Base-by-base conservation (phyloP, 2,113 vertebrate species). In the Psilopogon haemacephalus region DNA sequence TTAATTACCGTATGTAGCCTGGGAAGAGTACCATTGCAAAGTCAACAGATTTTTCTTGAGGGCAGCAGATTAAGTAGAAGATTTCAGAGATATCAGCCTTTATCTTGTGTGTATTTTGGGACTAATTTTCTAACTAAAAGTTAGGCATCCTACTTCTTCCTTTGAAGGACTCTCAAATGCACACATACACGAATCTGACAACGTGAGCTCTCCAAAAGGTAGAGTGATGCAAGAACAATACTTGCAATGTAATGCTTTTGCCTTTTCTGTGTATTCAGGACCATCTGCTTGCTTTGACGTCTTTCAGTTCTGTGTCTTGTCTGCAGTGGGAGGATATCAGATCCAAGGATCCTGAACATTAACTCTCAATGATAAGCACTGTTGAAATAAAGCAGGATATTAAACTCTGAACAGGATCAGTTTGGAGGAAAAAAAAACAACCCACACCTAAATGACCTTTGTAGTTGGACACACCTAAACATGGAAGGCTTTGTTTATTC, bases 91-190 rank as follows among this genome's bases (percentile, higher is more conserved):
- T 88, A 82, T 87, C 94, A 40, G 70, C 26, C 18, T 33, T 23
- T 7, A 27, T 20, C 4, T 72, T 5, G 59, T 11, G 21, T 58
- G 70, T n/a, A 38, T 33, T 90, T 63, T 69, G 21, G 54, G 65
- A 54, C 70, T 89, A 84, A 92, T 93, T 90, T 92, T 95, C 91
- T 87, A 87, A 15, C 67, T 82, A 8, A 50, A 69, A 85, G 77
- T 71, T 32, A 59, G 74, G 84, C 38, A 19, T 48, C 48, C 30
- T 54, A 1, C 72, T 84, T 89, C 90, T 44, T 75, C 58, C 40
- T 84, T 52, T 50, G 70, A 35, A 60, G 38, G 40, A 84, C 18
- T 15, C 35, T n/a, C 15, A 6, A 56, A 42, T 6, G 1, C 55
- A 37, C 52, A 7, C 19, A 4, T 11, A 4, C 20, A 59, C 23